Conservation (phyloP, 2,888 invertebrate species). For the Cremastobaeus sp. region DNA sequence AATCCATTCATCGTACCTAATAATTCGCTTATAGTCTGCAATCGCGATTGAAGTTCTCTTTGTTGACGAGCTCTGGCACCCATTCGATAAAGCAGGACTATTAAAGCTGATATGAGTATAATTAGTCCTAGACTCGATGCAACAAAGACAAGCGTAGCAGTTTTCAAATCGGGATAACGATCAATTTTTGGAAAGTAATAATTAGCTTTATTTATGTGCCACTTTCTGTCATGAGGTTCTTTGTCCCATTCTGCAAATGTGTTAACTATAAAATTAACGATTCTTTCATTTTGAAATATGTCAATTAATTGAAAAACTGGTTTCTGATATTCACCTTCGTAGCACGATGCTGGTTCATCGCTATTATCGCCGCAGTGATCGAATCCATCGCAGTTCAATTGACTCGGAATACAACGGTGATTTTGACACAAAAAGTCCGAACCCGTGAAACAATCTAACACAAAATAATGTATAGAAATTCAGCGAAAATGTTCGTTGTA, state of each 20-base stretch:
- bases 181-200: slow-evolving; percentile 86
- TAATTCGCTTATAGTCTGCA: slow-evolving; percentile 85
- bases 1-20: slow-evolving; percentile 79
- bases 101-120: slow-evolving; percentile 82
- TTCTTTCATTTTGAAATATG: too few species aligned
- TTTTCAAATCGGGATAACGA: slow-evolving; percentile 83
- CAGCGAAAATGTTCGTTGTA: too few species aligned
- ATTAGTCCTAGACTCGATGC: slow-evolving; percentile 83
- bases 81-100: slow-evolving; percentile 83
- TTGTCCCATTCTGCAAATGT: slow-evolving; percentile 80
- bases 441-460: slow-evolving; percentile 83
- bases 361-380: slow-evolving; percentile 88
- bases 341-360: slow-evolving; percentile 83
- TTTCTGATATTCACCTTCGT: slow-evolving; percentile 78
- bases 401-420: slow-evolving; percentile 84
- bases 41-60: slow-evolving; percentile 82
- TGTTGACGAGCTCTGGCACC: slow-evolving; percentile 82
- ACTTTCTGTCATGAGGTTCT: slow-evolving; percentile 80
- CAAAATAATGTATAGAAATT: background rate
- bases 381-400: slow-evolving; percentile 86
- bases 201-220: slow-evolving; percentile 85
- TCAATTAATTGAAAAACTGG: too few species aligned
- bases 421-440: slow-evolving; percentile 86
- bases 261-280: too few species aligned
- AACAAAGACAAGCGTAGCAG: slow-evolving; percentile 83